These are phyloP conservation scores for Scaptomyza montana DNA, from an alignment of 1,140 invertebrate species.

Conservation along the genomic window DNA sequence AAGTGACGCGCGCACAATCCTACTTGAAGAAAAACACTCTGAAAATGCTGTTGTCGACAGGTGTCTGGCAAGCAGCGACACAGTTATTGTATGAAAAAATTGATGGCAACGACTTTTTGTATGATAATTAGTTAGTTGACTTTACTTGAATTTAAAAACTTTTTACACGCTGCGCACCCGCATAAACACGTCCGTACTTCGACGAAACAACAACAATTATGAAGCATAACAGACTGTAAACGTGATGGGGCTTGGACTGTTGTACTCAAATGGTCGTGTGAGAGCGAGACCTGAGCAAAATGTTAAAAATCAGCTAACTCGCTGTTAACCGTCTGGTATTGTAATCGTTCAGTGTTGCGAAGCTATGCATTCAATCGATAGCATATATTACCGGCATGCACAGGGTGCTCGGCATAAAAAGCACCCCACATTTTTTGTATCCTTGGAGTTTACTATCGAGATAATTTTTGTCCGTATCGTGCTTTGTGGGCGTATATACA, in stretches of 20 bases:
- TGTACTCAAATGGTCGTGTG: slow-evolving; percentile 20
- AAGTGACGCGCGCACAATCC: slow-evolving; percentile 49
- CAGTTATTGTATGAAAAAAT: slow-evolving; percentile 4
- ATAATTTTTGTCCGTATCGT: slow-evolving; percentile 56
- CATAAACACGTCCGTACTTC: slow-evolving; percentile 45
- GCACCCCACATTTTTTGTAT: slow-evolving; percentile 50
- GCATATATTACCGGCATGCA: slow-evolving; percentile 38
- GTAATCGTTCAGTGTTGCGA: slow-evolving; percentile 19
- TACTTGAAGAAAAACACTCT: slow-evolving; percentile 5
- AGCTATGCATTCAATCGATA: slow-evolving; percentile 32
- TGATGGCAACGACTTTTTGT: slow-evolving; percentile 17
- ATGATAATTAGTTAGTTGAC: slow-evolving; percentile 25
- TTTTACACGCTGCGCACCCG: slow-evolving; percentile 40
- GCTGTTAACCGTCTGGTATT: not conserved
- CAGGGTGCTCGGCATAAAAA: slow-evolving; percentile 41
- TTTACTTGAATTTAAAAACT: slow-evolving; percentile 15
- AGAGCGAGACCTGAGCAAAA: not conserved
- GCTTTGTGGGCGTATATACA: slow-evolving; percentile 37
- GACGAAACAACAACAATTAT: slow-evolving; percentile 46
- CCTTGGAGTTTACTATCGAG: slow-evolving; percentile 68
- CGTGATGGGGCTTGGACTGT: slow-evolving; percentile 19
- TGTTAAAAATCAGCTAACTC: not conserved
- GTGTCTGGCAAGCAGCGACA: slow-evolving; percentile 11
- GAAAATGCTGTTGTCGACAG: slow-evolving; percentile 6
- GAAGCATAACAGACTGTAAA: slow-evolving; percentile 33